Base-by-base conservation (phyloP, 2,888 invertebrate species). In the Stictocephala bisonia region DNA sequence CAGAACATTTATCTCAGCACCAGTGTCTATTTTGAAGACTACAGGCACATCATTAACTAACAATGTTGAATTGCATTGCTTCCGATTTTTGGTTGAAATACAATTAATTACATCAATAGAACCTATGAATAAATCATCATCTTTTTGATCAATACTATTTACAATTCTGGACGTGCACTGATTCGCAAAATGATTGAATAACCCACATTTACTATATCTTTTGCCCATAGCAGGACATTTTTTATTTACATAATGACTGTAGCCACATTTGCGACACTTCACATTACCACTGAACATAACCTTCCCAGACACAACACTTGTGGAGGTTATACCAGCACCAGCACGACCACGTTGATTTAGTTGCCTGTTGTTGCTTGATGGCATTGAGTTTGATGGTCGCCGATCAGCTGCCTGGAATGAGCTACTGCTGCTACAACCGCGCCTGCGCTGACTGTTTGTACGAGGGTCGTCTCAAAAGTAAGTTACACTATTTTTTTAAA, bases 211-310 rank as follows among this genome's bases (percentile, higher is more conserved):
- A 11, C 24, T 22, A 56, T 77, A 76, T 13, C n/a, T 27, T 66
- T 78, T 76, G 6, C 66, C 66, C 56, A 51, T 72, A 9, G 76
- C 76, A 2, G 76, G 77, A 72, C 77, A 78, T 35, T 73, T n/a
- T n/a, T n/a, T 40, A 40, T 69, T 67, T 3, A 24, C 26, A 2
- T 9, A 11, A 66, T 77, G 76, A 4, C 2, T 15, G 15, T 27
- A 60, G 9, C 76, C 76, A 75, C 77, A 77, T 48, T 71, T 66
- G 24, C 13, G 53, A 53, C 76, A 77, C 27, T 68, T 56, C n/a
- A n/a, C n/a, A n/a, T n/a, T n/a, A n/a, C n/a, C n/a, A n/a, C n/a
- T n/a, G n/a, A n/a, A n/a, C n/a, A n/a, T n/a, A n/a, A n/a, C n/a
- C n/a, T n/a, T n/a, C n/a, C n/a, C n/a, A n/a, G n/a, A n/a, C n/a